Evolutionary conservation across 2,888 invertebrate genomes (phyloP), one percentile per base, ranked within the genome.

Genomic region (Drosophila aldrichi): DNA sequence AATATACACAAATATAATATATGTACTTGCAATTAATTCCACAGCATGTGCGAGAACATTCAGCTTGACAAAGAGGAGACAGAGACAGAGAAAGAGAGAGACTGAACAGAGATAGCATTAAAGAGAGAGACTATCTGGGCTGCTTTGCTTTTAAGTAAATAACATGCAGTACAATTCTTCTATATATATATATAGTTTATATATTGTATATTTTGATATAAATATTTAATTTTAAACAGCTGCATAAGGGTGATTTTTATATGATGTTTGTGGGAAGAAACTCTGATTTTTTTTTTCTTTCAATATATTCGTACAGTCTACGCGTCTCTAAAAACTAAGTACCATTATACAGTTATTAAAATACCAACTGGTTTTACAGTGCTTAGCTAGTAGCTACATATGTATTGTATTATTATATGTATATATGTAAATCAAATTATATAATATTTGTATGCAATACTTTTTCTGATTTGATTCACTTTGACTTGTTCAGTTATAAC

Each of bases 281-380:
- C 65, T 70, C 25, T 25, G 29, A 70, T 70, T 56, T 65, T 16
- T 70, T 70, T 20, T 43, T 58, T 22, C 69, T 65, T 68, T 68
- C 25, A 64, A 70, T 67, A 67, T 63, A 51, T 25, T 49, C 52
- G 56, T 74, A 82, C 73, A 68, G 71, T 65, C 66, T 64, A 71
- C 46, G 18, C 46, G 54, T 81, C 56, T 68, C 76, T 81, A 81
- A 61, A 66, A 60, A 40, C 79, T 81, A 73, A 55, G 48, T 54
- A 55, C 58, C 71, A 51, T 64, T 55, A 55, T 64, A 72, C 29
- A 61, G 40, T 59, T 52, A 48, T 70, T 64, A 51, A 64, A 73
- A 64, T 70, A 73, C 66, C 70, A 73, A 77, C 70, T 72, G 72
- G 72, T 25, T 38, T 62, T 70, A 59, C 59, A 46, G 49, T 56